Base-by-base conservation (phyloP, 2,113 vertebrate species). In the Polypterus bichir region DNA sequence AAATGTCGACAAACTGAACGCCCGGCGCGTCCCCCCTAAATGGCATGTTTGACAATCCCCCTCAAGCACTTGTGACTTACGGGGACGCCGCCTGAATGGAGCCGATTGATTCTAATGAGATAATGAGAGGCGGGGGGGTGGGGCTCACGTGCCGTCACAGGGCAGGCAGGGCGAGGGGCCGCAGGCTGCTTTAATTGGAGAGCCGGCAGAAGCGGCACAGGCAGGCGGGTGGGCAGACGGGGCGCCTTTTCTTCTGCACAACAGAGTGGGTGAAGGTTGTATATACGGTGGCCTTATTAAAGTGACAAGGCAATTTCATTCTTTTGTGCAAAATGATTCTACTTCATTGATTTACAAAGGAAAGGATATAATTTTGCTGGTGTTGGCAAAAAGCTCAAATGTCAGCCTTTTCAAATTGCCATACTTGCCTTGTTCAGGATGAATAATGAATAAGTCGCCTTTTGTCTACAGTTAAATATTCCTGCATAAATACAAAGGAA, bases 371-470 rank as follows among this genome's bases (percentile, higher is more conserved):
- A 88, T 94, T 91, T 85, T 90, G 89, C 86, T 84, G 85, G 89
- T 94, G 92, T 92, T 93, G 88, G 88, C 88, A 87, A 89, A 93
- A 93, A 91, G 90, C 93, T 93, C 89, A 95, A 95, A 97, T 94
- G 94, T 97, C 92, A 94, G 84, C 87, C 86, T 89, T 96, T 94
- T 93, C 91, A 92, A 86, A 90, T 84, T 88, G 86, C 87, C 82
- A 87, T 82, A 78, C 84, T 77, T 73, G 83, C 88, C 83, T 88
- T 84, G 88, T 90, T 91, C 86, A 69, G 82, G 82, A 90, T 91
- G 90, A 94, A 95, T 91, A 93, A 94, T 94, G 92, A 91, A 91
- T 94, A 87, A 86, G 86, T 91, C 88, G 91, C 91, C 91, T 92
- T 92, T 97, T 96, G 93, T 94, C 88, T 94, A 81, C 79, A 78